A percentile compares a stretch with the other conserved stretches of the same genome.
Evolutionary conservation across 2,888 invertebrate genomes (phyloP).

Genomic region (Sinotaia quadrata): DNA sequence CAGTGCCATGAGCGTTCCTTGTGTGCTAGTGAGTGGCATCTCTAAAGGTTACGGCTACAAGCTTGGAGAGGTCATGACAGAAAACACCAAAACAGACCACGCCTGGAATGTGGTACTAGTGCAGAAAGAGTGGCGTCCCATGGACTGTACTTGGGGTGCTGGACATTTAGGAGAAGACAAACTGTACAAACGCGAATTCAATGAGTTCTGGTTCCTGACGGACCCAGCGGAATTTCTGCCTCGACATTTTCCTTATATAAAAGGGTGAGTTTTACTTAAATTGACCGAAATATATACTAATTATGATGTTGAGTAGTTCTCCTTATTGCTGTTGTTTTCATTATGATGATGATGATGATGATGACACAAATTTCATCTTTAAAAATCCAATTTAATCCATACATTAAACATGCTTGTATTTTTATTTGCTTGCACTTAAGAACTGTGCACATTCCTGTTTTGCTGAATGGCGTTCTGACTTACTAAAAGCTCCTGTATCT

Average conservation of each 20-base stretch:
- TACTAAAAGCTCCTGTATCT: too few relatives aligned
- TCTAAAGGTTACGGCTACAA: constrained; percentile 18
- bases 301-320: too few relatives aligned
- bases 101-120: constrained; percentile 18
- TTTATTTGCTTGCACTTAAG: too few relatives aligned
- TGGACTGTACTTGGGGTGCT: constrained; percentile 13
- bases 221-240: constrained; percentile 6
- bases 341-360: too few relatives aligned
- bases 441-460: too few relatives aligned
- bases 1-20: constrained; percentile 8
- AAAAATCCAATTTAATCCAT: too few relatives aligned
- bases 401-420: too few relatives aligned
- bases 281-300: too few relatives aligned
- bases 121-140: constrained; percentile 16
- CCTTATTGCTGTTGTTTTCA: too few relatives aligned
- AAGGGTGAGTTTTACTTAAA: constrained; percentile 1
- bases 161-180: constrained; percentile 2
- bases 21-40: not conserved
- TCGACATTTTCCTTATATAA: constrained; percentile 10
- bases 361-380: too few relatives aligned
- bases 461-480: too few relatives aligned
- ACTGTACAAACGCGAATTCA: not conserved
- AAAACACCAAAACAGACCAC: constrained; percentile 1
- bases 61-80: constrained; percentile 2
- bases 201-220: constrained; percentile 17